A percentile compares a stretch with the other conserved stretches of the same genome.
Evolutionary conservation across 2,888 invertebrate species (phyloP).

Genomic region (Melipona beecheii): DNA sequence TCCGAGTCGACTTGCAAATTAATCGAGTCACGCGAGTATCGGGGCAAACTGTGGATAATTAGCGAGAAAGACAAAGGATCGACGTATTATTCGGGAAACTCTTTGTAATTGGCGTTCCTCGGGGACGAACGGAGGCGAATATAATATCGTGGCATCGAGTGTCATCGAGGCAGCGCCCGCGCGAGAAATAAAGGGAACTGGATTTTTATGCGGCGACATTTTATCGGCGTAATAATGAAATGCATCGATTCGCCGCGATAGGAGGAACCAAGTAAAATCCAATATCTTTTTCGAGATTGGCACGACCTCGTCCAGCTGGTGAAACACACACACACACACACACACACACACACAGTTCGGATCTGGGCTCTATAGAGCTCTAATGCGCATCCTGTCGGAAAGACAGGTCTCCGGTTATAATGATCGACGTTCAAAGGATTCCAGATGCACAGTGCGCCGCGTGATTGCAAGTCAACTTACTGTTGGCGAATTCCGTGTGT

Average conservation of each 20-base stretch:
- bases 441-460: constrained; percentile 12
- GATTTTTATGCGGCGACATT: constrained; percentile 9
- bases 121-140: background rate
- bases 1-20: background rate
- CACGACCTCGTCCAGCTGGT: background rate
- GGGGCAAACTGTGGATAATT: constrained; percentile 2
- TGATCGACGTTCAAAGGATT: constrained; percentile 57
- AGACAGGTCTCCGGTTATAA: constrained; percentile 41
- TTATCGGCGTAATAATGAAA: constrained; percentile 28
- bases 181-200: constrained; percentile 15
- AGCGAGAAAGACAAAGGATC: background rate
- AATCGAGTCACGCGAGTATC: background rate
- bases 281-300: constrained; percentile 21
- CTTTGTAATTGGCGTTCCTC: background rate
- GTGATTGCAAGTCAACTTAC: constrained; percentile 48
- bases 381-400: constrained; percentile 42
- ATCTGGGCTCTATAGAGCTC: background rate
- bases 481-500: constrained; percentile 29
- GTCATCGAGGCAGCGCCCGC: background rate
- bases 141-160: constrained; percentile 13
- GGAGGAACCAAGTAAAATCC: constrained; percentile 1
- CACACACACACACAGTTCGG: constrained; percentile 1
- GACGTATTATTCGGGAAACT: background rate
- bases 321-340: constrained; percentile 9
- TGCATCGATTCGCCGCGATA: constrained; percentile 7